Percentiles rank a stretch among this genome's conserved stretches.
phyloP scores from a whole-genome alignment of 1,140 invertebrate genomes.

The Drosophila albomicans region DNA sequence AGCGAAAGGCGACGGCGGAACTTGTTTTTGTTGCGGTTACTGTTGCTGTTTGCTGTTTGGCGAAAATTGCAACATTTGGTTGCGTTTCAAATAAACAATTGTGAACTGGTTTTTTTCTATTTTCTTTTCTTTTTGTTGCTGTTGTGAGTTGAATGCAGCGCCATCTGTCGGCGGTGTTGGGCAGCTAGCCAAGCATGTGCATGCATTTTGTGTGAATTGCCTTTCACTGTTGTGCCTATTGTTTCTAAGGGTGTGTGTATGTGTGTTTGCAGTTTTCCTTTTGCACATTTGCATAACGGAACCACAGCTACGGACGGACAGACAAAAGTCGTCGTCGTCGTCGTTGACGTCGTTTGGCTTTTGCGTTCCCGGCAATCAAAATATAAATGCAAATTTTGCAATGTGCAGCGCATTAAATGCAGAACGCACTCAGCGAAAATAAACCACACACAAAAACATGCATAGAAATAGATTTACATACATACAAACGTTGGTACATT shows the following conservation, averaged over 20 bases:
- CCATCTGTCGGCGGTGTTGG: slow-evolving; percentile 48
- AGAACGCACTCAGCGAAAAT: slow-evolving; percentile 48
- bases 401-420: slow-evolving; percentile 43
- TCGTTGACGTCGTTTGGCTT: neutral
- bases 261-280: slow-evolving; percentile 19
- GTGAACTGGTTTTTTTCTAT: slow-evolving; percentile 55
- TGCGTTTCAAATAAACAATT: slow-evolving; percentile 42
- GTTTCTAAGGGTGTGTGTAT: neutral
- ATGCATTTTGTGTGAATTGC: slow-evolving; percentile 12
- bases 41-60: neutral
- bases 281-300: slow-evolving; percentile 32
- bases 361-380: slow-evolving; percentile 13
- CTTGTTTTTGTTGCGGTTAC: slow-evolving; percentile 50
- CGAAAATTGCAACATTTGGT: slow-evolving; percentile 64
- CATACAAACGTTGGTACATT: neutral
- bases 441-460: slow-evolving; percentile 39
- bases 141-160: slow-evolving; percentile 26
- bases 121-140: neutral
- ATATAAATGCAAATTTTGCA: slow-evolving; percentile 61
- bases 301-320: neutral
- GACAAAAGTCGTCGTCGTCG: slow-evolving; percentile 4
- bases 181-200: neutral
- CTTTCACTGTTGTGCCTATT: slow-evolving; percentile 33
- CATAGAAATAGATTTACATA: slow-evolving; percentile 11
- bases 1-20: slow-evolving; percentile 66